Evolutionary conservation across 2,113 vertebrate genomes (phyloP), one percentile per base, ranked within the genome.

Genomic region (Zapornia atra): DNA sequence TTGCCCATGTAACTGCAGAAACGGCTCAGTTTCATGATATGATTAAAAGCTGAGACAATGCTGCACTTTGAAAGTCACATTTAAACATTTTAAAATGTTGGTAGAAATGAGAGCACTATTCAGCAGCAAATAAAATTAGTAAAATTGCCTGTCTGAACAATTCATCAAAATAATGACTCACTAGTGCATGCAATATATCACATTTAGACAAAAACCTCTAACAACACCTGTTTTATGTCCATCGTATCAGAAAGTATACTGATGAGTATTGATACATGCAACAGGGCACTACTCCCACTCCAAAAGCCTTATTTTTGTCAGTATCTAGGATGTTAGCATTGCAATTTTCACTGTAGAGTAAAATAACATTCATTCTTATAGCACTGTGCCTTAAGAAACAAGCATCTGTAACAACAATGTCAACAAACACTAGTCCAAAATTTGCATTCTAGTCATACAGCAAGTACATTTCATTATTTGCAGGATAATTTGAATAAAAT

Each of bases 191-290:
- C 38, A 66, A 66, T 36, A 33, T 34, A 83, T 60, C 54, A 51
- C 38, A 60, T 70, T 89, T 54, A 75, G 63, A 90, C 56, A 92
- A 81, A 95, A 96, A 64, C 82, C 69, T 78, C 71, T 81, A 92
- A 90, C 78, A 95, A 79, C 93, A 94, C 48, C 70, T 92, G 79
- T 38, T 97, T 88, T 91, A 92, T 10, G 25, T 65, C 59, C 54
- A 61, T 69, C 1, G 2, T 48, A 78, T 73, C 72, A 57, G 68
- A 48, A 94, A 93, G 61, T 92, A 68, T 51, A 61, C 82, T 42
- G 88, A 65, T 86, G 88, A 96, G 61, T 80, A 96, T 54, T 53
- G 78, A 95, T 89, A 90, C 76, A 93, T 94, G 95, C 97, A 97
- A 97, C 97, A 97, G 94, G 95, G 91, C 90, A 95, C 68, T 90